Evolutionary conservation across 2,888 invertebrate species (phyloP).

Genomic region (Anthrax anthrax): DNA sequence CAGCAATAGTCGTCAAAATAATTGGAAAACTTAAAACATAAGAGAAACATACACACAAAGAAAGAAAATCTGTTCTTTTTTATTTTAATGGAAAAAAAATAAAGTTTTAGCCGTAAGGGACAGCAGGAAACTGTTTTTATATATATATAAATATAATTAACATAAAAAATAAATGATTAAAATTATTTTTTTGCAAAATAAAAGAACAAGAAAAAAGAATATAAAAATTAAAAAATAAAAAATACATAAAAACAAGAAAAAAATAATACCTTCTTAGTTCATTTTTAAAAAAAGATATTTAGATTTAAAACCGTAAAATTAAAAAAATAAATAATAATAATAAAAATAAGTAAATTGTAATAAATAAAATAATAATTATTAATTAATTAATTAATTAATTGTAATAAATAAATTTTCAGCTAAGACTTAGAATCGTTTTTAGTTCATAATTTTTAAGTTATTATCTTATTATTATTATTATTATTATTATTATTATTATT

Average conservation of each 20-base stretch:
- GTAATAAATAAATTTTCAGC: constrained; percentile 4
- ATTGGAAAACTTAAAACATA: constrained; percentile 33
- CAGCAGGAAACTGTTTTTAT: constrained; percentile 14
- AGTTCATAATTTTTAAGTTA: constrained; percentile 6
- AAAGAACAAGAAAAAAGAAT: background rate
- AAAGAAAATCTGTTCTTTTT: background rate
- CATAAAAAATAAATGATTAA: background rate
- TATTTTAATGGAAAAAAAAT: background rate
- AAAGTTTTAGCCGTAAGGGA: background rate
- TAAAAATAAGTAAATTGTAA: background rate
- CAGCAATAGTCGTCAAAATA: constrained; percentile 34
- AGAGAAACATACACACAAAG: too few relatives aligned
- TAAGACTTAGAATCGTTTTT: constrained; percentile 5
- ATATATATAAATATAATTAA: background rate
- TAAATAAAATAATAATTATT: background rate
- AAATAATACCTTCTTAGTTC: constrained; percentile 5
- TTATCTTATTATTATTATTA: background rate
- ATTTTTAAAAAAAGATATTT: background rate
- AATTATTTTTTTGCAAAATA: background rate
- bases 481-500: too few relatives aligned
- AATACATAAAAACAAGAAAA: constrained; percentile 5
- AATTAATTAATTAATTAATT: background rate
- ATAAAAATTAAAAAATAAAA: constrained; percentile 4
- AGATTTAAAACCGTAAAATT: too few relatives aligned
- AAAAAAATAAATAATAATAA: background rate